These are phyloP conservation scores for Oegoconia quadripuncta DNA, from an alignment of 2,888 invertebrate species.

Conservation along the genomic window DNA sequence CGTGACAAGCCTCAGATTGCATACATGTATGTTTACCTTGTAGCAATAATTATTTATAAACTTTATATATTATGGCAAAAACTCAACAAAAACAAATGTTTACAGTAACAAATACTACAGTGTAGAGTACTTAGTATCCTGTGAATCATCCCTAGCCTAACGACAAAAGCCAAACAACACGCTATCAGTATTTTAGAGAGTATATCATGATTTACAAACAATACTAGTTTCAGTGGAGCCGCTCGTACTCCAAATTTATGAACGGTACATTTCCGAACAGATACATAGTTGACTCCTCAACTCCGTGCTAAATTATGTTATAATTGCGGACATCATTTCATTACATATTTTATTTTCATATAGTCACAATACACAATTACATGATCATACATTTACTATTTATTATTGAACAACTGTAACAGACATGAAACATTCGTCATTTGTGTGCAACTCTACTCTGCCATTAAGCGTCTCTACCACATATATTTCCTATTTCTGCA, in stretches of 20 bases:
- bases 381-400: constrained; percentile 67
- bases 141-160: constrained; percentile 69
- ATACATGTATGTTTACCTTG: constrained; percentile 70
- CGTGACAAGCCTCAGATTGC: constrained; percentile 76
- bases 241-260: constrained; percentile 7
- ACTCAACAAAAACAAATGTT: constrained; percentile 75
- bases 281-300: background rate
- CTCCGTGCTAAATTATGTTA: background rate
- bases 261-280: background rate
- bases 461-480: constrained; percentile 67
- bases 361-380: constrained; percentile 66
- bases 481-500: constrained; percentile 58
- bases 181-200: constrained; percentile 46
- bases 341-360: constrained; percentile 16
- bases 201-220: constrained; percentile 35
- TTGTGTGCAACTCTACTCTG: constrained; percentile 64
- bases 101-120: constrained; percentile 64
- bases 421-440: constrained; percentile 52
- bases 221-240: constrained; percentile 24
- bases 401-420: constrained; percentile 54
- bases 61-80: constrained; percentile 69
- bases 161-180: constrained; percentile 73
- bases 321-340: background rate
- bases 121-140: constrained; percentile 53
- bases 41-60: constrained; percentile 72